Evolutionary conservation across 2,113 vertebrate genomes (phyloP).

Genomic region (Corythoichthys intestinalis): DNA sequence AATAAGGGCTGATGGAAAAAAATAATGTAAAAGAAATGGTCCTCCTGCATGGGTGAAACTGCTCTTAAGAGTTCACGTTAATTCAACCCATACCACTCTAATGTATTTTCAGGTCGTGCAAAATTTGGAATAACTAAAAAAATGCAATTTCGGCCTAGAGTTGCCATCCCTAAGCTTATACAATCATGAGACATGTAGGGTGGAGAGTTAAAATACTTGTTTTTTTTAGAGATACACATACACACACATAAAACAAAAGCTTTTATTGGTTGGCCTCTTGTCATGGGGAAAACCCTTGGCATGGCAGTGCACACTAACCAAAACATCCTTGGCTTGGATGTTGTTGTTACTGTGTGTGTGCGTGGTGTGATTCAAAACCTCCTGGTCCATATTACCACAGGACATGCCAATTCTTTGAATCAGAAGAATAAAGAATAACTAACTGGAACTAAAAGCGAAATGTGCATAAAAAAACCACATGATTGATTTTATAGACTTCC

Average conservation of each 20-base stretch:
- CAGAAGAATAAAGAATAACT: slow-evolving; percentile 17
- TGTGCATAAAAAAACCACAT: slow-evolving; percentile 1
- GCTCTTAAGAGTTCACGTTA: not conserved
- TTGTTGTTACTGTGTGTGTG: slow-evolving; percentile 48
- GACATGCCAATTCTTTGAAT: slow-evolving; percentile 66
- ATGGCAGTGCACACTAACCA: slow-evolving; percentile 59
- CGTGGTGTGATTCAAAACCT: slow-evolving; percentile 35
- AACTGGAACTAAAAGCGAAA: slow-evolving; percentile 28
- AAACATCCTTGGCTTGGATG: slow-evolving; percentile 65
- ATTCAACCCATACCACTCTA: not conserved
- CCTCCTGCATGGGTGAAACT: slow-evolving; percentile 15
- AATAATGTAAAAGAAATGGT: slow-evolving; percentile 22
- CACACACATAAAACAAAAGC: slow-evolving; percentile 6
- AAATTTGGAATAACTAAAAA: no score
- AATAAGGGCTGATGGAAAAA: slow-evolving; percentile 4
- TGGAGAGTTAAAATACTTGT: not conserved
- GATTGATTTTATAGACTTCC: slow-evolving; percentile 10
- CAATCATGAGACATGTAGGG: not conserved
- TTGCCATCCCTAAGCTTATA: not conserved
- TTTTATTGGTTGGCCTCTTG: slow-evolving; percentile 51
- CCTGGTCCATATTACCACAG: slow-evolving; percentile 72
- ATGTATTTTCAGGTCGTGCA: no score
- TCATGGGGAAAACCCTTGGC: slow-evolving; percentile 63
- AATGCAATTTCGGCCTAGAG: not conserved
- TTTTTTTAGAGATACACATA: not conserved